Evolutionary conservation across 1,140 invertebrate species (phyloP), one percentile per base, ranked within the genome.

Genomic region (Magallana angulata): DNA sequence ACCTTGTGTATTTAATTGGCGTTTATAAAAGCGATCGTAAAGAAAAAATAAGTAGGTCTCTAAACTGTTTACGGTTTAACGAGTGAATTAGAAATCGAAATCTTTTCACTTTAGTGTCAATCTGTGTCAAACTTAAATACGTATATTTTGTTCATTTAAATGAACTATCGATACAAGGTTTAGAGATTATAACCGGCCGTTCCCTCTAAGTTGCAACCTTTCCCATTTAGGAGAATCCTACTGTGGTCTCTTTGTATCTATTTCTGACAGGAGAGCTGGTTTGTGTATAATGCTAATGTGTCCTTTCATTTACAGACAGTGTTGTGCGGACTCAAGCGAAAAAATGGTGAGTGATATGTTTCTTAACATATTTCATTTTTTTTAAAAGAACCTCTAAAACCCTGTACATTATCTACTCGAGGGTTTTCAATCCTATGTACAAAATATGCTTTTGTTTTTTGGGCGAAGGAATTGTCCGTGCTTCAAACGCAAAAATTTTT

Each of bases 171-270:
- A 7, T 76, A 76, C 12, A 24, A 76, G 24, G 68, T 36, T 76
- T 36, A 76, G 30, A 24, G 68, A 76, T 76, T 30, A 76, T 30
- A 76, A 76, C 36, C 68, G 68, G 68, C 68, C 12, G 24, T 30
- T 30, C 68, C 68, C 6, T 76, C 68, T 18, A 30, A 76, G 36
- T 48, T 12, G 4, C 36, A 76, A 30, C 68, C 24, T 76, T 76
- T 12, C 6, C 68, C 12, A 36, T 24, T 36, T 30, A 36, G 8
- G 24, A 76, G 18, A 76, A 24, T 76, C 68, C 68, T 30, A 24
- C 68, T 76, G 68, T 11, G 68, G 8, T 12, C 68, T 76, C 68
- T 30, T 18, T 16, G 64, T 68, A 24, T 24, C n/a, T 68, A 24
- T 18, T 30, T 30, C 8, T 24, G 68, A 11, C 68, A 11, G 68